A percentile compares a stretch with the other conserved stretches of the same genome.
Conservation (phyloP, 2,113 vertebrate genomes). For the Myotis lucifugus region DNA sequence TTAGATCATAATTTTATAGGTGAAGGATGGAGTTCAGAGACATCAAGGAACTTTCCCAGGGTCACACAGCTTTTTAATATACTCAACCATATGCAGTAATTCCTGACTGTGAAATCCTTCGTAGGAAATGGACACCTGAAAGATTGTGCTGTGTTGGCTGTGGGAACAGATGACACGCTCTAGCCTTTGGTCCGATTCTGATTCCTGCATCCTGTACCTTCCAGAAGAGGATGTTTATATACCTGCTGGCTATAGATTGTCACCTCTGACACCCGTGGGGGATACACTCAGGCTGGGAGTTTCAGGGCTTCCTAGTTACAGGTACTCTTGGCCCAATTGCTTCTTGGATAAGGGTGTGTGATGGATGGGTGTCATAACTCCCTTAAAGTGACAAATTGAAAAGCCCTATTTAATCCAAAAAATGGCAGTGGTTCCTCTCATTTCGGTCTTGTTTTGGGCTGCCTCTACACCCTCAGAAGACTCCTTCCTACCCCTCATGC, state of each 20-base stretch:
- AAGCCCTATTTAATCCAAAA: slow-evolving; percentile 82
- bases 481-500: too few species aligned
- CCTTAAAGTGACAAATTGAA: slow-evolving; percentile 85
- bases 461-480: slow-evolving; percentile 74
- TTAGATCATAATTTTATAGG: neutral
- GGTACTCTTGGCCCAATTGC: slow-evolving; percentile 68
- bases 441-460: slow-evolving; percentile 83
- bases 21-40: neutral
- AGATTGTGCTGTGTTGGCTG: neutral
- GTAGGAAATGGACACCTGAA: neutral
- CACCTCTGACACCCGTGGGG: slow-evolving; percentile 70
- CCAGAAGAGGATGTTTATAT: slow-evolving; percentile 55
- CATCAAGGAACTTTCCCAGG: neutral
- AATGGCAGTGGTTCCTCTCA: slow-evolving; percentile 81
- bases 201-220: slow-evolving; percentile 76
- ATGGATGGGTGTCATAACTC: slow-evolving; percentile 81
- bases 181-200: slow-evolving; percentile 60
- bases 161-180: slow-evolving; percentile 24
- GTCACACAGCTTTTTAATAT: neutral
- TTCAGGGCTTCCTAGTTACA: slow-evolving; percentile 78
- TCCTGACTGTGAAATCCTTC: neutral
- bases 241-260: slow-evolving; percentile 73
- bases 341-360: slow-evolving; percentile 77
- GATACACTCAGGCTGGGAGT: slow-evolving; percentile 38
- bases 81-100: neutral